Evolutionary conservation across 1,140 invertebrate genomes (phyloP).

Genomic region (Hydropsyche tenuis): DNA sequence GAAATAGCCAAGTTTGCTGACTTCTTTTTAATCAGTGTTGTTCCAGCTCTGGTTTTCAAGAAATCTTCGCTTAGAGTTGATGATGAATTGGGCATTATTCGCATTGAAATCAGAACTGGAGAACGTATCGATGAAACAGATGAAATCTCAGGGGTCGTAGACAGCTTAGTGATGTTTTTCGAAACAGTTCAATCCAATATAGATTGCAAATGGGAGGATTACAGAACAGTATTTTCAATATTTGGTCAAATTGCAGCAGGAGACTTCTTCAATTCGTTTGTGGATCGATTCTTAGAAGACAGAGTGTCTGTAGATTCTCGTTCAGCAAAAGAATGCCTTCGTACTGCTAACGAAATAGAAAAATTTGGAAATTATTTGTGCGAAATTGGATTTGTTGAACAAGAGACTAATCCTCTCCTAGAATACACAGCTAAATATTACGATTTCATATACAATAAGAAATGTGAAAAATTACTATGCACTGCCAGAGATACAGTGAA

Average conservation of each 20-base stretch:
- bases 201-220: constrained; percentile 50
- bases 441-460: constrained; percentile 58
- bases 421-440: constrained; percentile 56
- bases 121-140: background rate
- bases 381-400: constrained; percentile 58
- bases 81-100: constrained; percentile 5
- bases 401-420: constrained; percentile 55
- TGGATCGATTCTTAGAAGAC: constrained; percentile 38
- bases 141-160: constrained; percentile 38
- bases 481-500: constrained; percentile 54
- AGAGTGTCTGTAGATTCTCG: constrained; percentile 26
- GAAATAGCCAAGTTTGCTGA: constrained; percentile 41
- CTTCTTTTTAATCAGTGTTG: constrained; percentile 37
- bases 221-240: constrained; percentile 52
- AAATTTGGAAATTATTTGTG: constrained; percentile 59
- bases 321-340: constrained; percentile 35
- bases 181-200: constrained; percentile 41
- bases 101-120: constrained; percentile 32
- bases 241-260: constrained; percentile 52
- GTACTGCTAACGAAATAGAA: constrained; percentile 53
- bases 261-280: constrained; percentile 43
- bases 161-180: constrained; percentile 43
- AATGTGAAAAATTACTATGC: constrained; percentile 58
- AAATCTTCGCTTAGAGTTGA: constrained; percentile 30
- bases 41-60: constrained; percentile 31